These are phyloP conservation scores for Drosophila sp. DNA, from an alignment of 1,140 invertebrate genomes.

Conservation along the genomic window DNA sequence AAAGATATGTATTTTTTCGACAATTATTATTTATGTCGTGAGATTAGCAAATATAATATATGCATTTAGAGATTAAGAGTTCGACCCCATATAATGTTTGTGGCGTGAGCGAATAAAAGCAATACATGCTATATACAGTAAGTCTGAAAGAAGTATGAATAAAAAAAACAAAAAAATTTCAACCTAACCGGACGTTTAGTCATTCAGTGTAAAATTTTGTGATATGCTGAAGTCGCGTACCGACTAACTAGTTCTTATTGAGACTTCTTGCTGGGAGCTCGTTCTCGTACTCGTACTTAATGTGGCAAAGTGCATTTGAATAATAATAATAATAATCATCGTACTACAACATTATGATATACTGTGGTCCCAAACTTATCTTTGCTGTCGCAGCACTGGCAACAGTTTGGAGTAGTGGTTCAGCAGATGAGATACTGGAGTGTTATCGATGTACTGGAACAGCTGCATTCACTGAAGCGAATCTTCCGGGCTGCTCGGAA, in stretches of 20 bases:
- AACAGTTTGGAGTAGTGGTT: neutral
- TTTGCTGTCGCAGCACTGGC: slow-evolving; percentile 17
- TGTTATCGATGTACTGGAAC: slow-evolving; percentile 40
- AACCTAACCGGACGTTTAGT: slow-evolving; percentile 25
- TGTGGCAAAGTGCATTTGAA: slow-evolving; percentile 6
- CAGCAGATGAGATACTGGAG: slow-evolving; percentile 13
- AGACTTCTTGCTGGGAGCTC: slow-evolving; percentile 25
- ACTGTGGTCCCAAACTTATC: neutral
- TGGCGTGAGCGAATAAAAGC: slow-evolving; percentile 1
- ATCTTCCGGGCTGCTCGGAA: slow-evolving; percentile 20
- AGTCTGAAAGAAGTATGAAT: slow-evolving; percentile 1
- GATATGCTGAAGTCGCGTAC: slow-evolving; percentile 19
- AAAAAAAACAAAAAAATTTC: slow-evolving; percentile 11
- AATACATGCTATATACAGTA: slow-evolving; percentile 1
- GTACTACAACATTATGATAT: slow-evolving; percentile 8
- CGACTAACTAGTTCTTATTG: slow-evolving; percentile 22
- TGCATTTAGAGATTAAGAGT: neutral
- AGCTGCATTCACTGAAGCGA: neutral
- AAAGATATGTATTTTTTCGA: neutral
- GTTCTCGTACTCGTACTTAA: slow-evolving; percentile 19
- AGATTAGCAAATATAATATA: too few species aligned
- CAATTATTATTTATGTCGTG: neutral
- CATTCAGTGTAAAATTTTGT: slow-evolving; percentile 16
- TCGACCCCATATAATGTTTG: neutral
- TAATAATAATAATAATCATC: neutral